These are phyloP conservation scores for Morpho achilles DNA, from an alignment of 2,888 invertebrate genomes.

Conservation along the genomic window DNA sequence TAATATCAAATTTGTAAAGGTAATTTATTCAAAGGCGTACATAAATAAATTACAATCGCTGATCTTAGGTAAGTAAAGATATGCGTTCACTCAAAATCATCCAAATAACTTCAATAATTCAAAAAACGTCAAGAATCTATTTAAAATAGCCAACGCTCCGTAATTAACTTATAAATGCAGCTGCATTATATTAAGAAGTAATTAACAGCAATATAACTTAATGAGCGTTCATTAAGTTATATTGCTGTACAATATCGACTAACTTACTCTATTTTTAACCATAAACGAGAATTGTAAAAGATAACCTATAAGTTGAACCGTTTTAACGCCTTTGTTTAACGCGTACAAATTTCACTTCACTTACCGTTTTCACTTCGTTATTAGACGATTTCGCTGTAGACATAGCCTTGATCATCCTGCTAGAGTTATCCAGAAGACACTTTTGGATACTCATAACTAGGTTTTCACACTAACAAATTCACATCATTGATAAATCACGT, in stretches of 20 bases:
- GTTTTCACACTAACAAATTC: conserved; percentile 58
- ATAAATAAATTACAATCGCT: no score
- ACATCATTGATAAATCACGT: conserved; percentile 54
- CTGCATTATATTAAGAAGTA: neutral
- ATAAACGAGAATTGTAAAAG: conserved; percentile 23
- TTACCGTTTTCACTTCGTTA: conserved; percentile 69
- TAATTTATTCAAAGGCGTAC: no score
- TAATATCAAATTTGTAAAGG: no score
- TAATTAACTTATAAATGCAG: neutral
- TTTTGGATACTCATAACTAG: conserved; percentile 74
- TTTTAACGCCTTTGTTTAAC: conserved; percentile 26
- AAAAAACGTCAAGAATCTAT: no score
- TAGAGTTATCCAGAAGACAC: conserved; percentile 75
- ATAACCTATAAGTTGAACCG: conserved; percentile 34
- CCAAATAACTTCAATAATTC: no score
- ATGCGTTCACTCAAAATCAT: no score
- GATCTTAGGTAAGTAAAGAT: no score
- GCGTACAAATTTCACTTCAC: conserved; percentile 30
- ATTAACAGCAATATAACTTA: conserved; percentile 17
- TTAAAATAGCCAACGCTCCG: no score
- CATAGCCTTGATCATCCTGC: conserved; percentile 76
- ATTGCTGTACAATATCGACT: conserved; percentile 15
- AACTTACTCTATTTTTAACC: conserved; percentile 25
- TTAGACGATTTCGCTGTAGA: conserved; percentile 65
- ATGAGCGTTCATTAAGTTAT: no score